Evolutionary conservation across 1,140 invertebrate species (phyloP).

Genomic region (Listronotus bonariensis): DNA sequence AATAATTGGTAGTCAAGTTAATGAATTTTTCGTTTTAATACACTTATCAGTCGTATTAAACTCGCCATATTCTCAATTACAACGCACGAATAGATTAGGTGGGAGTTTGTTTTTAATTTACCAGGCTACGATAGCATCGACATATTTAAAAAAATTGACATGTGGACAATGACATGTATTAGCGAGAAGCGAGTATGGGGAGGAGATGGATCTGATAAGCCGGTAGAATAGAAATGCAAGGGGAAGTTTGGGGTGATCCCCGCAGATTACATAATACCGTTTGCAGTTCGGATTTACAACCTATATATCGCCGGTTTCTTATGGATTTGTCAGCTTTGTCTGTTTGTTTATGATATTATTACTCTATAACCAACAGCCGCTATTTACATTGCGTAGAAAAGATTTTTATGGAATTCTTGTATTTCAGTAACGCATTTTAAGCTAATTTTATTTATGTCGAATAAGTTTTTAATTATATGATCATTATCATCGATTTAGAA

Average conservation of each 20-base stretch:
- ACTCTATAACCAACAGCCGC: constrained; percentile 17
- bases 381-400: constrained; percentile 5
- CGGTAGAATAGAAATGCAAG: constrained; percentile 7
- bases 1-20: too few species aligned
- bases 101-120: constrained; percentile 39
- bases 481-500: too few species aligned
- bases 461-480: too few species aligned
- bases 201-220: constrained; percentile 30
- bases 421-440: too few species aligned
- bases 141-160: constrained; percentile 46
- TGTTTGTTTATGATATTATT: constrained; percentile 42
- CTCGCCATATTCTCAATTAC: not conserved
- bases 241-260: constrained; percentile 33
- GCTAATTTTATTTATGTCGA: too few species aligned
- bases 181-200: constrained; percentile 25
- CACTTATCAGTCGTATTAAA: not conserved
- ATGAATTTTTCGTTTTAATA: too few species aligned
- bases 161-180: constrained; percentile 48
- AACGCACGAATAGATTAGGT: not conserved
- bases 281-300: constrained; percentile 52
- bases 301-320: constrained; percentile 46
- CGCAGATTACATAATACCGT: constrained; percentile 50
- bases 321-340: constrained; percentile 49
- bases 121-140: constrained; percentile 30
- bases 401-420: not conserved